Conservation (phyloP, 2,113 vertebrate genomes). For the Stercorarius parasiticus region DNA sequence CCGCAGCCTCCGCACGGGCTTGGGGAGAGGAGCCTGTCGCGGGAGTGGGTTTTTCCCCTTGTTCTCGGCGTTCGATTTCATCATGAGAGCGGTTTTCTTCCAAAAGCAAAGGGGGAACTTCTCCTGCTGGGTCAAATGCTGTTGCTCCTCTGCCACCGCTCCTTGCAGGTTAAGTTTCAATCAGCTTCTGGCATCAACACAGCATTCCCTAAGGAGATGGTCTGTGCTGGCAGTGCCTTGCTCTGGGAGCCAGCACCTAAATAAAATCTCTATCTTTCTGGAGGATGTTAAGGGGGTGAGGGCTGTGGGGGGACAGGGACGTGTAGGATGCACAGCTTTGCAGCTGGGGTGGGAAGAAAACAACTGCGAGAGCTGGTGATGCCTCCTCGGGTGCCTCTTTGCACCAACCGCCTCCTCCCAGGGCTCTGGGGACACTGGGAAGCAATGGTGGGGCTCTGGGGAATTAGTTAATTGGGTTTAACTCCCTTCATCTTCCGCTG, state of each 20-base stretch:
- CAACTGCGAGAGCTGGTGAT: background rate
- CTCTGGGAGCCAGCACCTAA: background rate
- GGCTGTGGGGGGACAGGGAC: background rate
- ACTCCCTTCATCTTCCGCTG: conserved; percentile 18
- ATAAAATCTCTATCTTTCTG: background rate
- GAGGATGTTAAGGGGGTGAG: background rate
- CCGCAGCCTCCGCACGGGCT: rapidly evolving
- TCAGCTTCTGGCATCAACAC: background rate
- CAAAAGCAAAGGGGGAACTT: background rate
- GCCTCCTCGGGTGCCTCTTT: background rate
- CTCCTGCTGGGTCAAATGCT: background rate
- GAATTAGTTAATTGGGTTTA: conserved; percentile 62
- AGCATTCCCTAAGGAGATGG: rapidly evolving
- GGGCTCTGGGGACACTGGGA: conserved; percentile 10
- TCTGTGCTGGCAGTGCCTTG: background rate
- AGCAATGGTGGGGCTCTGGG: conserved; percentile 10
- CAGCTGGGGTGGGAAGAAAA: background rate
- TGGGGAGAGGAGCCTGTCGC: background rate
- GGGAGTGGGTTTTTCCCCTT: background rate
- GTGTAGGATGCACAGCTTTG: background rate
- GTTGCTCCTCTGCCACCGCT: background rate
- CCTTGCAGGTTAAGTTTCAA: background rate
- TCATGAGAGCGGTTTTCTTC: background rate
- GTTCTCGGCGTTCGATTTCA: background rate
- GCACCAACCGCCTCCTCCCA: background rate